Evolutionary conservation across 1,140 invertebrate species (phyloP).

Genomic region (Aphelenchoides fujianensis): DNA sequence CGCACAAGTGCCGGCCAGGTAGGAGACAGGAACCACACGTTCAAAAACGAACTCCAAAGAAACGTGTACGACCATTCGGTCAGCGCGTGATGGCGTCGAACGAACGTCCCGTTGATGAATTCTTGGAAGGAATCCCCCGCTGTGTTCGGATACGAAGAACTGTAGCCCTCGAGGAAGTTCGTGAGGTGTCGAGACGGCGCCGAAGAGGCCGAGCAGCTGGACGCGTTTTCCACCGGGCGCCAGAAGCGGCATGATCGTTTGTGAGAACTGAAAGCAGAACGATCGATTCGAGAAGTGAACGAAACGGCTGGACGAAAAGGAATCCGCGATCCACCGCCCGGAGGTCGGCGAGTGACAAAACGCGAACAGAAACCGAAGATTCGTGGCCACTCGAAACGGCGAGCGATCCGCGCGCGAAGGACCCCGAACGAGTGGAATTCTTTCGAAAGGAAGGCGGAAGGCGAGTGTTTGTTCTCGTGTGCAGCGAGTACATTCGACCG

Average conservation of each 20-base stretch:
- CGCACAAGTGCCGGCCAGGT: conserved; percentile 48
- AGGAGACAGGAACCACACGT: conserved; percentile 58
- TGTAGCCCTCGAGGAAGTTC: conserved; percentile 58
- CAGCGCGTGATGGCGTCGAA: conserved; percentile 38
- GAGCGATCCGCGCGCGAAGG: too few relatives aligned
- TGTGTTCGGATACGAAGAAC: conserved; percentile 52
- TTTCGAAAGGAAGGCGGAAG: too few relatives aligned
- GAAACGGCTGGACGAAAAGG: neutral
- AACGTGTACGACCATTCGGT: conserved; percentile 49
- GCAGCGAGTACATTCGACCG: too few relatives aligned
- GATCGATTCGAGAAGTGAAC: neutral
- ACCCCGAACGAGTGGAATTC: too few relatives aligned
- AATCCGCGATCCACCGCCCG: too few relatives aligned
- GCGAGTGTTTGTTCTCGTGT: too few relatives aligned
- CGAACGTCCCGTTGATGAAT: conserved; percentile 51
- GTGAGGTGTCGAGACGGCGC: conserved; percentile 24
- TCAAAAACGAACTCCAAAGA: conserved; percentile 49
- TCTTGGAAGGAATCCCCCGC: conserved; percentile 40
- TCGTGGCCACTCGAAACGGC: conserved; percentile 1
- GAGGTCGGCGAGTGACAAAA: neutral
- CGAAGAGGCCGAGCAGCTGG: conserved; percentile 34
- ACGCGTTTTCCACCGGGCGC: conserved; percentile 32
- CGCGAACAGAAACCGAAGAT: neutral
- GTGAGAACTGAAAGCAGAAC: neutral
- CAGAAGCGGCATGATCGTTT: conserved; percentile 18